These are phyloP conservation scores for Macaria notata DNA, from an alignment of 2,888 invertebrate genomes.

Conservation along the genomic window DNA sequence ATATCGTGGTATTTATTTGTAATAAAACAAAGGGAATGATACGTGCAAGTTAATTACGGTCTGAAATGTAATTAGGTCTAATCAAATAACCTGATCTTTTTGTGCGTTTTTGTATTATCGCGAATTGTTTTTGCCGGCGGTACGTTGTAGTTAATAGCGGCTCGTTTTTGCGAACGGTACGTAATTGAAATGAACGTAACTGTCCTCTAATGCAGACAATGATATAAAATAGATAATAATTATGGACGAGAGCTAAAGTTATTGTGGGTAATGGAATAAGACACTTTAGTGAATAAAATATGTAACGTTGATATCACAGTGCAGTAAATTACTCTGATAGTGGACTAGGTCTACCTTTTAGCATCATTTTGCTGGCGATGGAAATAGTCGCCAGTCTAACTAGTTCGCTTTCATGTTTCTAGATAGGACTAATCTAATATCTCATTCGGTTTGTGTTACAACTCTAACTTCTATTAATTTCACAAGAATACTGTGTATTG, in stretches of 20 bases:
- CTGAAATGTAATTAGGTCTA: conserved; percentile 79
- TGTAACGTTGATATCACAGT: background rate
- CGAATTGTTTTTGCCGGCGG: conserved; percentile 51
- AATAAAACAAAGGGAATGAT: conserved; percentile 79
- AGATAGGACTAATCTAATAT: too few species aligned
- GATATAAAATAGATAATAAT: conserved; percentile 27
- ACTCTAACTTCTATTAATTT: too few species aligned
- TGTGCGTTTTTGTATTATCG: conserved; percentile 57
- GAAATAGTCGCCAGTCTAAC: too few species aligned
- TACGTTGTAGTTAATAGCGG: conserved; percentile 43
- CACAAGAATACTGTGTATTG: too few species aligned
- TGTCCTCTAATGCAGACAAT: conserved; percentile 30
- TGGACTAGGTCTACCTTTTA: conserved; percentile 1
- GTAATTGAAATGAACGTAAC: conserved; percentile 49
- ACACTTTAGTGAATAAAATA: conserved; percentile 3
- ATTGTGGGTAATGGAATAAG: conserved; percentile 9
- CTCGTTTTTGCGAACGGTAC: conserved; percentile 38
- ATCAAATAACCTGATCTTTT: conserved; percentile 78
- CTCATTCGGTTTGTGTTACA: too few species aligned
- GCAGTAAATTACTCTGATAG: background rate
- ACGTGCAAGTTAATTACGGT: conserved; percentile 75
- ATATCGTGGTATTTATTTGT: conserved; percentile 50
- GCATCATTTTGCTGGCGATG: background rate
- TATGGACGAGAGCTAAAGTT: conserved; percentile 19
- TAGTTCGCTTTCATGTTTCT: too few species aligned